phyloP scores from a whole-genome alignment of 2,113 vertebrate genomes.

The Varanus salvator region DNA sequence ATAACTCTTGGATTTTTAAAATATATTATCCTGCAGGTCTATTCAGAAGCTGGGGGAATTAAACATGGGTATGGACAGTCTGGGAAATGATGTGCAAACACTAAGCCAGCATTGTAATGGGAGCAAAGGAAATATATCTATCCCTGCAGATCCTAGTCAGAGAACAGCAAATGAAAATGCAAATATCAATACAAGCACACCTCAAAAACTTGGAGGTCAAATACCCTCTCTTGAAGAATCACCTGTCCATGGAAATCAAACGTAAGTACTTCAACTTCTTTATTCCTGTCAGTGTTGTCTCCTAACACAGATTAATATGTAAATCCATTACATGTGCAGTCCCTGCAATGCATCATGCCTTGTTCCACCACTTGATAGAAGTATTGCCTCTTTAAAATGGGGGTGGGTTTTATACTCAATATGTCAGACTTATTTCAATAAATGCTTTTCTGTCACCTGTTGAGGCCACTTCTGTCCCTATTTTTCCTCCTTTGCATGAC shows the following conservation, averaged over 20 bases:
- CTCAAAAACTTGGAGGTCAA: constrained; percentile 77
- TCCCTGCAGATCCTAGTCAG: constrained; percentile 68
- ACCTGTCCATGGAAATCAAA: constrained; percentile 80
- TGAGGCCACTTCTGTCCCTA: neutral
- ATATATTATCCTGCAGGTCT: constrained; percentile 79
- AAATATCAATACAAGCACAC: constrained; percentile 82
- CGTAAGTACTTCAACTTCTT: constrained; percentile 73
- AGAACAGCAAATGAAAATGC: constrained; percentile 69
- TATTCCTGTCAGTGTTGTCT: neutral
- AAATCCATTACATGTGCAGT: neutral
- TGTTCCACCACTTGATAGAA: neutral
- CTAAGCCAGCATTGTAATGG: constrained; percentile 87
- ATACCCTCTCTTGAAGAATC: constrained; percentile 87
- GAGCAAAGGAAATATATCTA: constrained; percentile 72
- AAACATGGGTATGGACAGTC: constrained; percentile 91
- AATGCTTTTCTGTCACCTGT: neutral
- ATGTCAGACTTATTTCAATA: neutral
- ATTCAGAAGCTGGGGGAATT: constrained; percentile 97
- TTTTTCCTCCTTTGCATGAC: neutral
- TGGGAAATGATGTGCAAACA: constrained; percentile 84
- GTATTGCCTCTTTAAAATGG: neutral
- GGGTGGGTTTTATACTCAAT: neutral
- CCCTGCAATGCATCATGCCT: neutral
- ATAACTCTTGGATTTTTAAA: constrained; percentile 10
- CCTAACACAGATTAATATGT: neutral